Base-by-base conservation (phyloP, 2,113 vertebrate species). In the Carassius carassius region DNA sequence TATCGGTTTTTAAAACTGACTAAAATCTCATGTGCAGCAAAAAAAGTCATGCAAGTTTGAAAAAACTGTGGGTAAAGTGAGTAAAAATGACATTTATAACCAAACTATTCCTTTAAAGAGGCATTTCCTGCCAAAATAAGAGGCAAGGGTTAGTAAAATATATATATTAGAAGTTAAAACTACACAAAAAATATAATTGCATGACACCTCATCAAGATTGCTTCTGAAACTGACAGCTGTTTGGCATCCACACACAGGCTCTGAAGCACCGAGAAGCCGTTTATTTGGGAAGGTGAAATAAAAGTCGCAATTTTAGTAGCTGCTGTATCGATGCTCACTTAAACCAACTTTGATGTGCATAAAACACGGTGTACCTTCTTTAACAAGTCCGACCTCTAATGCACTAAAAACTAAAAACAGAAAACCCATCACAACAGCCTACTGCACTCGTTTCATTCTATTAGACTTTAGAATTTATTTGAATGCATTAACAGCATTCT, bases 401-500 rank as follows among this genome's bases (percentile, higher is more conserved):
- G n/a, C 70, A 74, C 70, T 16, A 32, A 12, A 35, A 65, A 29
- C 29, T 13, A 1, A 29, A 67, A 32, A 8, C 29, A 69, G 5
- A 51, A 92, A 88, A 89, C 89, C 69, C 87, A 60, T 92, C 88
- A 92, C 89, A 86, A 92, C 91, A 93, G 90, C 92, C 93, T 89
- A 91, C 90, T 92, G 92, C 90, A 86, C 90, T 91, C 35, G 32
- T 70, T 37, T 70, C 67, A 70, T 21, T 21, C 32, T 7, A 8
- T 67, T 32, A 91, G 91, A 91, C 80, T 89, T 90, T 86, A 79
- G 90, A 81, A 19, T 37, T 19, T 29, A 65, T 79, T 58, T 72
- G 29, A 94, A 93, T 91, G 96, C 94, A 94, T 95, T 89, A 89
- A 70, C 4, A 10, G 67, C 56, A 58, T n/a, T 70, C 32, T 70